Evolutionary conservation across 1,140 invertebrate genomes (phyloP), one percentile per base, ranked within the genome.

Genomic region (Drosophila bifasciata): DNA sequence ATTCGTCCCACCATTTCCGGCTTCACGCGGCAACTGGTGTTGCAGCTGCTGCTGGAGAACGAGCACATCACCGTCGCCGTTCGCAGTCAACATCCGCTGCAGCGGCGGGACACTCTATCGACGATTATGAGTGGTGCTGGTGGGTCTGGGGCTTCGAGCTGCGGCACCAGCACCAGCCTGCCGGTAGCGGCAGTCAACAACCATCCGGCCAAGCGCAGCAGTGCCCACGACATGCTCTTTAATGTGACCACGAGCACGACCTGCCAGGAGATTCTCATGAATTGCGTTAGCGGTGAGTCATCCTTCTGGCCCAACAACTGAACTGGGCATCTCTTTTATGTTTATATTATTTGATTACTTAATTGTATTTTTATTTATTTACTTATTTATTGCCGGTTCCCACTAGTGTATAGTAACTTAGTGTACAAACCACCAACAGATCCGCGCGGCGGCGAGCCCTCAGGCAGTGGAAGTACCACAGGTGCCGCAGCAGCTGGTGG

Each of bases 1-100:
- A 83, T 70, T 25, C 68, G 81, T 0, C 81, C 81, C 13, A 91
- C 89, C 5, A 95, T 98, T 70, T 96, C 96, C 11, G 97, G 97
- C 9, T 98, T 98, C 90, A 96, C 96, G 9, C 94, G 97, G 17
- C 94, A 97, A 59, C 92, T 98, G 23, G 95, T 98, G 52, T 92
- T 98, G 7, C 96, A 98, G 89, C 92, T 98, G 21, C 92, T 98
- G 15, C 92, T 98, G 41, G 96, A 97, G 80, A 96, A 96, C 88
- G 97, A 98, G 91, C 96, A 96, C 74, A 94, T 96, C 40, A 93
- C 94, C 8, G 95, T 97, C 2, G 94, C 94, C 44, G 93, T 96
- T 21, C 94, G 94, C 15, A 95, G 93, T 8, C 92, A 93, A 59
- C 77, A 91, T 52, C 81, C 91, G 5, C 43, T 91, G 39, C 85